Conservation (phyloP, 1,140 invertebrate genomes). For the Lycorma delicatula region DNA sequence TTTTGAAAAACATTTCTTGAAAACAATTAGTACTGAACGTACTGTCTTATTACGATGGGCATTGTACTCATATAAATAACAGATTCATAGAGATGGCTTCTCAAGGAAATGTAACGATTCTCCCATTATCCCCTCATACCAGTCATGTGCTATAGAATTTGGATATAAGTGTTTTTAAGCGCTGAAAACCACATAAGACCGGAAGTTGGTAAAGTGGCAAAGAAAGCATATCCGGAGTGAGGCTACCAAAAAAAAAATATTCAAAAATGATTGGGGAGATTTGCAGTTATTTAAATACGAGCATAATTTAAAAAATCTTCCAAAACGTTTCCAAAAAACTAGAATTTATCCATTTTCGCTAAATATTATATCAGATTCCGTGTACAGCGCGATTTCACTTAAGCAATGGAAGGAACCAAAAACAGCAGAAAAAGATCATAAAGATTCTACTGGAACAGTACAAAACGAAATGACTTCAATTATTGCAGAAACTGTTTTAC, state of each 20-base stretch:
- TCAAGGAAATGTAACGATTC: conserved; percentile 29
- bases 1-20: conserved; percentile 28
- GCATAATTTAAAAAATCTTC: conserved; percentile 21
- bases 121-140: conserved; percentile 29
- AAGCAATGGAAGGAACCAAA: no score
- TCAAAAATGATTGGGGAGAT: conserved; percentile 18
- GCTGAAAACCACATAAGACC: conserved; percentile 24
- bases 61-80: conserved; percentile 31
- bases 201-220: conserved; percentile 25
- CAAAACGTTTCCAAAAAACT: conserved; percentile 28
- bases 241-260: conserved; percentile 22
- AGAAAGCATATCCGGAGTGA: conserved; percentile 25
- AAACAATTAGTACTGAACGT: conserved; percentile 22
- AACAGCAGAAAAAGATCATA: no score
- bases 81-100: conserved; percentile 30
- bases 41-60: conserved; percentile 35
- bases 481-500: no score
- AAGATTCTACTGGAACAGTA: no score
- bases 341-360: conserved; percentile 28
- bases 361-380: no score
- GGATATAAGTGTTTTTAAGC: conserved; percentile 28
- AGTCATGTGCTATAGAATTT: conserved; percentile 33
- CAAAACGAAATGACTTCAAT: no score
- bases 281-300: conserved; percentile 26
- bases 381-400: no score